Evolutionary conservation across 2,797 vertebrate genomes (phyloP), one percentile per base, ranked within the genome.

Genomic region (Platalea minor): DNA sequence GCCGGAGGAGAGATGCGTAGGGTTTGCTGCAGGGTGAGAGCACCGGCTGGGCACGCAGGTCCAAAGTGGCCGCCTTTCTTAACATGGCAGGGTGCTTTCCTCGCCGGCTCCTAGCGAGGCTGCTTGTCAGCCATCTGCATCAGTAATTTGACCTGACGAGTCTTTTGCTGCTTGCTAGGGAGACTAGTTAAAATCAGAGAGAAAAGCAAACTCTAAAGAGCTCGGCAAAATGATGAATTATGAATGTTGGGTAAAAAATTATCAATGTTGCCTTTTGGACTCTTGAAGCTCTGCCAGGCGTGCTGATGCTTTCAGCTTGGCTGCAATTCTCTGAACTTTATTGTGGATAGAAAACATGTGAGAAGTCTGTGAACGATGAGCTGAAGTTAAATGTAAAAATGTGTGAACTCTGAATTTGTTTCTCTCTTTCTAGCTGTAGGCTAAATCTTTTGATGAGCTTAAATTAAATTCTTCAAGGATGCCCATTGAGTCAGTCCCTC

Each of bases 401-500:
- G 28, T 75, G 35, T 88, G 82, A 95, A 81, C 75, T 93, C 43
- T 76, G 76, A 53, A 64, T 91, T 85, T 70, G 56, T 85, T 91
- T 91, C n/a, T 88, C 15, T 93, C 67, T 82, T 93, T 79, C 56
- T 91, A 80, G 84, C 94, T 93, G 59, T 35, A 90, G 88, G 91
- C 78, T 74, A 89, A 75, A 64, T 51, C 61, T 88, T 95, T 59
- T 91, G 64, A 96, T 89, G 75, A 93, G 51, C 37, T 77, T 75
- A 83, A 93, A 92, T 94, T 88, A 33, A 80, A 74, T 95, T 95
- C 78, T 89, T 92, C 78, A 68, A 83, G 57, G 63, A n/a, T 97
- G 61, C 39, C 75, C 37, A 54, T 83, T 95, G 86, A 91, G 74
- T 85, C 92, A 86, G 81, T 90, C 89, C n/a, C 64, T 76, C 78